phyloP scores from a whole-genome alignment of 2,113 vertebrate genomes.

The Dinomys branickii region DNA sequence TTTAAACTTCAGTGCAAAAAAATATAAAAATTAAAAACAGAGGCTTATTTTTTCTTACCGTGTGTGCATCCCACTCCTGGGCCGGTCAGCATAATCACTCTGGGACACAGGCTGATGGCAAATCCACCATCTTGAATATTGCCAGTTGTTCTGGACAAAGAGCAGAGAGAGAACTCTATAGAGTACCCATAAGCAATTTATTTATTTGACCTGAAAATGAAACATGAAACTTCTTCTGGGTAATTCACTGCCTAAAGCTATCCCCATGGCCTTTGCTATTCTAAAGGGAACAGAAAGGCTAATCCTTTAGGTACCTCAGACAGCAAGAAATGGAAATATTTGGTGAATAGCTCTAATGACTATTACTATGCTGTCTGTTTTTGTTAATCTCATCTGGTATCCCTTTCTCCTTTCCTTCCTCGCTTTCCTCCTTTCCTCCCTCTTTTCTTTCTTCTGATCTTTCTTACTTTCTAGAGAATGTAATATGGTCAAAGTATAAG shows the following conservation, averaged over 20 bases:
- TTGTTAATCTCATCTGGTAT: background rate
- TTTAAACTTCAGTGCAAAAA: background rate
- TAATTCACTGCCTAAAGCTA: background rate
- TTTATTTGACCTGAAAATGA: background rate
- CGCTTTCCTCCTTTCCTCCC: fast-evolving
- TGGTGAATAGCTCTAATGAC: background rate
- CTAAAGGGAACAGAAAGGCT: background rate
- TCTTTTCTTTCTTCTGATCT: no score
- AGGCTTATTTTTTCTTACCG: background rate
- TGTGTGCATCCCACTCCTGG: background rate
- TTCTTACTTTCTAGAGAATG: background rate
- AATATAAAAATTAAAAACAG: background rate
- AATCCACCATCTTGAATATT: background rate
- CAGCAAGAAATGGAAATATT: background rate
- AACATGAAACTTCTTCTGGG: background rate
- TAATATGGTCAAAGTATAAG: background rate
- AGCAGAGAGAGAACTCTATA: background rate
- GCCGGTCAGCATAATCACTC: background rate
- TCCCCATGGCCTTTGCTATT: background rate
- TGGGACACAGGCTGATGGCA: background rate
- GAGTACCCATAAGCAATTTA: background rate
- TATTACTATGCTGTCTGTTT: no score
- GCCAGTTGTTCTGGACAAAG: background rate
- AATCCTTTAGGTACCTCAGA: background rate
- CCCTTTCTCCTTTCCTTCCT: fast-evolving